Conservation (phyloP, 1,140 invertebrate species). For the Hypsibius dujardini region DNA sequence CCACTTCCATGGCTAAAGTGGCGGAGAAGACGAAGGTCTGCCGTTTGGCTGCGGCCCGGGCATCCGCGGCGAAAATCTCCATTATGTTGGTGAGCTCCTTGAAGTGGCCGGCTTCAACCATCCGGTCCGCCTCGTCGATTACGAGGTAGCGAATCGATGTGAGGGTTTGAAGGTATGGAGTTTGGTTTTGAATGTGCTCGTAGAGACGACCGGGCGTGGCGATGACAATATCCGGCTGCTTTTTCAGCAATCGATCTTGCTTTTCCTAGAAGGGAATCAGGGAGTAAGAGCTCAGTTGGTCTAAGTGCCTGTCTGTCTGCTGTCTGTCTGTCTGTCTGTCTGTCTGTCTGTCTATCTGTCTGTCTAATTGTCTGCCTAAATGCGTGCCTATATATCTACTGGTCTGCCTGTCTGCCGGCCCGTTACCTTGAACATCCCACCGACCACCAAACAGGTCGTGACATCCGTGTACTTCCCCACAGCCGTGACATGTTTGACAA, state of each 20-base stretch:
- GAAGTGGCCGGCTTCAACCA: conserved; percentile 92
- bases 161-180: conserved; percentile 52
- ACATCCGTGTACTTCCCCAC: conserved; percentile 62
- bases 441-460: conserved; percentile 28
- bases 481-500: conserved; percentile 61
- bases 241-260: conserved; percentile 63
- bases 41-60: conserved; percentile 36
- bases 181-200: conserved; percentile 65
- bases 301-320: no score
- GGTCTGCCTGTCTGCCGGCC: no score
- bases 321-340: no score
- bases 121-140: conserved; percentile 95
- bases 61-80: conserved; percentile 54
- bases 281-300: no score
- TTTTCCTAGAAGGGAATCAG: conserved; percentile 49
- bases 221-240: conserved; percentile 71
- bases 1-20: conserved; percentile 58
- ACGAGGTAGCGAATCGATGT: conserved; percentile 52
- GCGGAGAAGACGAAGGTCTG: conserved; percentile 97
- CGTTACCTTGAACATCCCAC: conserved; percentile 16
- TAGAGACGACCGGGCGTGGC: conserved; percentile 87
- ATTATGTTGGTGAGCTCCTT: conserved; percentile 68
- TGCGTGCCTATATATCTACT: no score
- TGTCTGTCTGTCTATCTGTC: no score
- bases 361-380: no score